Evolutionary conservation across 2,888 invertebrate species (phyloP).

Genomic region (Alloplasta piceator): DNA sequence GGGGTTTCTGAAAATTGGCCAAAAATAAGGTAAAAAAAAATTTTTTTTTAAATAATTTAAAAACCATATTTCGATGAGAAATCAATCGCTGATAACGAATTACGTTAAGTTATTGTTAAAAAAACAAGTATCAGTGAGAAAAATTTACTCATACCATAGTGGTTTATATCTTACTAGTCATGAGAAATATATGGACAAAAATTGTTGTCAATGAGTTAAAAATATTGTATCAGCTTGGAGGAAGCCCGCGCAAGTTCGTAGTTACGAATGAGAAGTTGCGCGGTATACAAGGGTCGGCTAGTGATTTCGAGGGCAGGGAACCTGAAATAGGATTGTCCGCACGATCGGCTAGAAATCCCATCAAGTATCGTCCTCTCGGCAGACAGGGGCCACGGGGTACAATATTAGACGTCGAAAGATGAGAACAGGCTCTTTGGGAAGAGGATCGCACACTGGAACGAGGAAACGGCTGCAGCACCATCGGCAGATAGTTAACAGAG

Average conservation of each 20-base stretch:
- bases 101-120: too few species aligned
- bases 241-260: constrained; percentile 3
- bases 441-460: constrained; percentile 36
- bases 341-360: constrained; percentile 83
- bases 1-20: too few species aligned
- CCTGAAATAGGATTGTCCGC: constrained; percentile 83
- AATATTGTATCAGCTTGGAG: too few species aligned
- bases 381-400: constrained; percentile 71
- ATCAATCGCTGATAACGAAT: too few species aligned
- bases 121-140: too few species aligned
- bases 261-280: constrained; percentile 66
- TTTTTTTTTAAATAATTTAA: too few species aligned
- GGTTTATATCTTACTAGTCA: too few species aligned
- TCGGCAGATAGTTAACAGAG: constrained; percentile 80
- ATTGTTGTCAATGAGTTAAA: too few species aligned
- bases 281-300: constrained; percentile 43
- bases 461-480: constrained; percentile 62
- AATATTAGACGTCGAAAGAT: constrained; percentile 64
- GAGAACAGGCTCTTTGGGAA: constrained; percentile 32
- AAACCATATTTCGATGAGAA: too few species aligned
- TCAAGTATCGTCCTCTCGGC: constrained; percentile 80
- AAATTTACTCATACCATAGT: too few species aligned
- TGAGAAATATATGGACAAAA: too few species aligned
- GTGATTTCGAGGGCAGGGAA: constrained; percentile 58
- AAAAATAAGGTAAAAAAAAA: too few species aligned